Base-by-base conservation (phyloP, 2,113 vertebrate genomes). In the Crotophaga sulcirostris region DNA sequence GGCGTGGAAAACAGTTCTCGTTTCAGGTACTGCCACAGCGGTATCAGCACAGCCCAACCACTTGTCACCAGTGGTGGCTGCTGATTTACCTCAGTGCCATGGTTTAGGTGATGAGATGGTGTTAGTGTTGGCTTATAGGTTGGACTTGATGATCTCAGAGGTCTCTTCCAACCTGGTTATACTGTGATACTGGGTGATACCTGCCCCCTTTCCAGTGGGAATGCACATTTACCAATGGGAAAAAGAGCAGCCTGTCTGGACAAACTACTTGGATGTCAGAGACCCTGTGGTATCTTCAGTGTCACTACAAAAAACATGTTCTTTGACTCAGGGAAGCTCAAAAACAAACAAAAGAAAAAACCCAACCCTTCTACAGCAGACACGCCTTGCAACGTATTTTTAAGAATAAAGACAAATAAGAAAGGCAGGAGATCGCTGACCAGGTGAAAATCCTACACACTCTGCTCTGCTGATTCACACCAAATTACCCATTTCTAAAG, bases 401-500 rank as follows among this genome's bases (percentile, higher is more conserved):
- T 63, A 94, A 55, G 40, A 69, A 76, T 58, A 38, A 82, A 88
- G 26, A 42, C 66, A 87, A 89, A 44, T 59, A 67, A 63, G 28
- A 64, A 72, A 90, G 68, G 36, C 45, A 91, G 45, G 70, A 95
- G 63, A 60, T 47, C 17, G 24, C 49, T 86, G 78, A 64, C 67
- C 58, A 68, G 36, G 24, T 84, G 52, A 77, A 87, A 94, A 84
- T 92, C 60, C 79, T 84, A 51, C 52, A 28, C 19, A 9, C n/a
- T 19, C 56, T 56, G 62, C 70, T 91, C 75, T 75, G 82, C 76
- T 70, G 85, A 95, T 77, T 94, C 90, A 93, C 60, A n/a, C 82
- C 64, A 88, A 90, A 93, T 78, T 73, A 91, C 33, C 40, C 60
- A 63, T 44, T 94, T 74, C 88, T 94, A 86, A 90, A 90, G 70